Conservation (phyloP, 2,797 vertebrate genomes). For the Arctocebus calabarensis region DNA sequence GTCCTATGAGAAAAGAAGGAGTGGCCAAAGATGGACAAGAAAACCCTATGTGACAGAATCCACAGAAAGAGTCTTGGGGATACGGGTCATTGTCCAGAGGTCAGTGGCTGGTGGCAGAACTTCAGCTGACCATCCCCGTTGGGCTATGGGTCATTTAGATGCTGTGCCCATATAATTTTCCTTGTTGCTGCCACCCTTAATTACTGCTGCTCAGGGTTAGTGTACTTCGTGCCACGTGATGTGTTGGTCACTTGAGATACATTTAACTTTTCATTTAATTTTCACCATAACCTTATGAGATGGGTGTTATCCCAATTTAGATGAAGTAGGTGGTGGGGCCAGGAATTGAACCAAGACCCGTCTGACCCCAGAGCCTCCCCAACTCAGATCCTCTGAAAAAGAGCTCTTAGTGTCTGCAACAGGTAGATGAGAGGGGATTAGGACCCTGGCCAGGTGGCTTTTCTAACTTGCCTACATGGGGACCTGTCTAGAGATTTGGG, state of each 20-base stretch:
- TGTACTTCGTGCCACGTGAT: neutral
- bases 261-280: constrained; percentile 9
- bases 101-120: neutral
- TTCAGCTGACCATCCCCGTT: neutral
- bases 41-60: neutral
- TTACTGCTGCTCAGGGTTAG: neutral
- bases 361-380: neutral
- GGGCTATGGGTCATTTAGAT: neutral
- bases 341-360: constrained; percentile 46
- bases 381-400: neutral
- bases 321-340: neutral
- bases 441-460: neutral
- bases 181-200: neutral
- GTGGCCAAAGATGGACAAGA: neutral
- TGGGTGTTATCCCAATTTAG: neutral
- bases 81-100: neutral
- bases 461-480: neutral
- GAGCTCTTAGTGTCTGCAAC: neutral
- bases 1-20: neutral
- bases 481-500: neutral
- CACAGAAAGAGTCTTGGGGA: neutral
- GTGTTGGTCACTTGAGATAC: neutral
- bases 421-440: neutral
- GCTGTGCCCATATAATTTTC: neutral
- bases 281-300: constrained; percentile 1